A percentile compares a stretch with the other conserved stretches of the same genome.
Evolutionary conservation across 2,888 invertebrate species (phyloP).

Genomic region (Leucoma salicis): DNA sequence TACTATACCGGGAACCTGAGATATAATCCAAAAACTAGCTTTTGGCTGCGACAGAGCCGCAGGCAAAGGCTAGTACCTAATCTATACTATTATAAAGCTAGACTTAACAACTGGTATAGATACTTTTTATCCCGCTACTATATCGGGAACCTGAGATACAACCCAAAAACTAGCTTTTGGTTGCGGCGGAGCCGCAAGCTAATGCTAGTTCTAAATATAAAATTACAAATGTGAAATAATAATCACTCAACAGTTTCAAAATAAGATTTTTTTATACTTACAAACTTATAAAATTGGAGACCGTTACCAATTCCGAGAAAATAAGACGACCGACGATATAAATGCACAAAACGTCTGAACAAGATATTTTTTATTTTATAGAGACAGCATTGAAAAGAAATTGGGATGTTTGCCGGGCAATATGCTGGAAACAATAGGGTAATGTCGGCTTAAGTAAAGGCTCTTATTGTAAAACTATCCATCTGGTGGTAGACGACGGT

Average conservation of each 20-base stretch:
- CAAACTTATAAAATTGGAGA: slow-evolving; percentile 6
- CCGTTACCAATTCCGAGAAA: slow-evolving; percentile 23
- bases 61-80: too few species aligned
- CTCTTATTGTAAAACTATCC: slow-evolving; percentile 39
- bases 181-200: too few species aligned
- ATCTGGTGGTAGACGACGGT: slow-evolving; percentile 18
- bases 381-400: slow-evolving; percentile 47
- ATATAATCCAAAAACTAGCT: too few species aligned
- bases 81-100: too few species aligned
- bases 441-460: slow-evolving; percentile 33
- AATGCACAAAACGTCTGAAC: slow-evolving; percentile 27
- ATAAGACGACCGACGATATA: slow-evolving; percentile 13
- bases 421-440: slow-evolving; percentile 52
- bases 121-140: too few species aligned
- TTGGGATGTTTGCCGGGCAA: slow-evolving; percentile 48
- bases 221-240: too few species aligned
- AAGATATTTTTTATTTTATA: slow-evolving; percentile 32
- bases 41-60: too few species aligned
- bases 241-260: slow-evolving; percentile 11
- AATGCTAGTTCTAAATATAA: too few species aligned
- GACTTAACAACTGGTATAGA: too few species aligned
- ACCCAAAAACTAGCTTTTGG: too few species aligned
- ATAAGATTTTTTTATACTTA: slow-evolving; percentile 19
- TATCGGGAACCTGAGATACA: too few species aligned
- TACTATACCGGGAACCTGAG: too few species aligned